A percentile compares a stretch with the other conserved stretches of the same genome.
These are phyloP conservation scores for Spermophilus dauricus DNA, from an alignment of 2,113 vertebrate species.

Conservation along the genomic window DNA sequence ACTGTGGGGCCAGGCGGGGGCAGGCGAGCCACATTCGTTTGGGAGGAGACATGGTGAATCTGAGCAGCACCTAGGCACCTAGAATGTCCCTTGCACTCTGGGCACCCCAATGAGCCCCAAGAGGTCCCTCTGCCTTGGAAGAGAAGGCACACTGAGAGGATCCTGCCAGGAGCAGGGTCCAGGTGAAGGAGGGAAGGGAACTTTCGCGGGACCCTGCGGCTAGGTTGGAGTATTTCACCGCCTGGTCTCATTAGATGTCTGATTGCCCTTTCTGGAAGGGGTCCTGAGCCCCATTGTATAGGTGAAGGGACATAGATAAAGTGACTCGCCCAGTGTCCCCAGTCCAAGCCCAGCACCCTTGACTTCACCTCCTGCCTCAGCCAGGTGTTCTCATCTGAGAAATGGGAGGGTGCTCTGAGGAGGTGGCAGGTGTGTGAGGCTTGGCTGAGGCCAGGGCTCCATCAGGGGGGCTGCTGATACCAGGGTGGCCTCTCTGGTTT, in stretches of 20 bases:
- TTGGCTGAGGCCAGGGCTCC: fast-evolving
- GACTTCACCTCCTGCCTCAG: not conserved
- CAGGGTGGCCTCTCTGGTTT: not conserved
- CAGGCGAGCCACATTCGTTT: no score
- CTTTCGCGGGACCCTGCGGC: fast-evolving
- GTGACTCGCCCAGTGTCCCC: not conserved
- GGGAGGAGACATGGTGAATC: no score
- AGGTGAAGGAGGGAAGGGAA: not conserved
- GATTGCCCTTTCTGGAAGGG: not conserved
- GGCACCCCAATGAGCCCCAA: not conserved
- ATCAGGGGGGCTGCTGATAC: not conserved
- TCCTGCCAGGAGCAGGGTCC: not conserved
- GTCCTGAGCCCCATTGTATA: fast-evolving
- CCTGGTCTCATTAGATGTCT: not conserved
- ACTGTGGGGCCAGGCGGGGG: not conserved
- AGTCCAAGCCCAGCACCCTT: no score
- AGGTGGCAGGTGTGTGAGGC: not conserved
- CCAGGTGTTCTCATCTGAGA: not conserved
- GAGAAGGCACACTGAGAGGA: fast-evolving
- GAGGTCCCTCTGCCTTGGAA: no score
- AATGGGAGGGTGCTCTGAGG: fast-evolving
- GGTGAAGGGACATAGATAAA: not conserved
- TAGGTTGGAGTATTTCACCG: fast-evolving
- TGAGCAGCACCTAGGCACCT: not conserved
- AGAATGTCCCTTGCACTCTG: fast-evolving